Evolutionary conservation across 2,888 invertebrate species (phyloP).

Genomic region (Cheilosia variabilis): DNA sequence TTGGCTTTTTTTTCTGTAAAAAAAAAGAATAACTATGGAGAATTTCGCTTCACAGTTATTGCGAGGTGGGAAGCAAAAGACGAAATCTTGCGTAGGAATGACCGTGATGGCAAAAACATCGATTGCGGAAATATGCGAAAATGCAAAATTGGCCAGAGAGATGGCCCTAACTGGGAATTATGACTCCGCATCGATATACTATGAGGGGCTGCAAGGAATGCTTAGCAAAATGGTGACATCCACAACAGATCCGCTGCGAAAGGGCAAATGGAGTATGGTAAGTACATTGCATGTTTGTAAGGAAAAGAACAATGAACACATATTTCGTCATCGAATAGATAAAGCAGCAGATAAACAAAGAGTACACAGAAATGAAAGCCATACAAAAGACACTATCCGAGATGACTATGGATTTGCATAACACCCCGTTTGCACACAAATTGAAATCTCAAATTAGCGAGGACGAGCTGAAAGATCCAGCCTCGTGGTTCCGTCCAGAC

Average conservation of each 20-base stretch:
- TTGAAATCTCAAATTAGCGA: conserved; percentile 81
- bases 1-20: conserved; percentile 62
- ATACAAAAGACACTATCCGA: conserved; percentile 83
- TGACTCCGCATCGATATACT: conserved; percentile 96
- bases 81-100: conserved; percentile 85
- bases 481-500: conserved; percentile 87
- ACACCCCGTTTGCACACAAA: conserved; percentile 84
- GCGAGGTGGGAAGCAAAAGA: conserved; percentile 84
- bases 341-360: conserved; percentile 93
- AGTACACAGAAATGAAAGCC: conserved; percentile 95
- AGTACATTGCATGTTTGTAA: conserved; percentile 77
- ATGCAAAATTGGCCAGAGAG: conserved; percentile 97
- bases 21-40: conserved; percentile 73
- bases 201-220: conserved; percentile 96
- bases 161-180: conserved; percentile 98
- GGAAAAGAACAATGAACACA: conserved; percentile 8
- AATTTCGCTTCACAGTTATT: conserved; percentile 80
- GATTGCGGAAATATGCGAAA: conserved; percentile 96
- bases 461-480: conserved; percentile 82
- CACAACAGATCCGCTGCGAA: conserved; percentile 91
- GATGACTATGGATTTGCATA: conserved; percentile 83
- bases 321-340: conserved; percentile 85
- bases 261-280: conserved; percentile 95
- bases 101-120: conserved; percentile 93
- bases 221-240: conserved; percentile 92